Conservation (phyloP, 2,797 vertebrate species). For the Erethizon dorsatum region DNA sequence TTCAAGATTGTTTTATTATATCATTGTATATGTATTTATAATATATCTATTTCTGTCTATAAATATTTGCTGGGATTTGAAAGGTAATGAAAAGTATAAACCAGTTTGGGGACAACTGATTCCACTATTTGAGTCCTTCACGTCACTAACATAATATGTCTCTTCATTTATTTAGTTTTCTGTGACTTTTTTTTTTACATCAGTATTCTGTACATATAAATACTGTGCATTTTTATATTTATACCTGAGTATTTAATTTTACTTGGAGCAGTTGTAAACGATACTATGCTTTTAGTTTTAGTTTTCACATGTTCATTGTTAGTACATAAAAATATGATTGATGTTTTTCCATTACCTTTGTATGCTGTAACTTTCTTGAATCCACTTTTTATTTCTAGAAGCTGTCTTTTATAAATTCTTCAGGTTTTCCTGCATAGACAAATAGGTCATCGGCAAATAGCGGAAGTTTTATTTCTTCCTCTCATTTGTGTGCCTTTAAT, state of each 20-base stretch:
- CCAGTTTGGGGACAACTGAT: background rate
- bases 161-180: background rate
- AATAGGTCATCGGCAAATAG: background rate
- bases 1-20: background rate
- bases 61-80: background rate
- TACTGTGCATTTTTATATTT: background rate
- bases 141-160: background rate
- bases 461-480: background rate
- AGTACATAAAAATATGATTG: background rate
- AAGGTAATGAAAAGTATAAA: background rate
- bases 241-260: background rate
- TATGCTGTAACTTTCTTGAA: background rate
- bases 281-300: background rate
- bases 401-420: background rate
- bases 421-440: background rate
- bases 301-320: background rate
- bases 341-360: background rate
- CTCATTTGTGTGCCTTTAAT: background rate
- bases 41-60: background rate
- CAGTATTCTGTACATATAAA: background rate
- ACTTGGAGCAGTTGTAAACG: background rate
- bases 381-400: background rate
- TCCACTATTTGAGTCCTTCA: background rate
- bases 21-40: background rate
- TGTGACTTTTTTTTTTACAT: background rate